phyloP scores from a whole-genome alignment of 1,140 invertebrate species.

The Ptiloglossa arizonensis region DNA sequence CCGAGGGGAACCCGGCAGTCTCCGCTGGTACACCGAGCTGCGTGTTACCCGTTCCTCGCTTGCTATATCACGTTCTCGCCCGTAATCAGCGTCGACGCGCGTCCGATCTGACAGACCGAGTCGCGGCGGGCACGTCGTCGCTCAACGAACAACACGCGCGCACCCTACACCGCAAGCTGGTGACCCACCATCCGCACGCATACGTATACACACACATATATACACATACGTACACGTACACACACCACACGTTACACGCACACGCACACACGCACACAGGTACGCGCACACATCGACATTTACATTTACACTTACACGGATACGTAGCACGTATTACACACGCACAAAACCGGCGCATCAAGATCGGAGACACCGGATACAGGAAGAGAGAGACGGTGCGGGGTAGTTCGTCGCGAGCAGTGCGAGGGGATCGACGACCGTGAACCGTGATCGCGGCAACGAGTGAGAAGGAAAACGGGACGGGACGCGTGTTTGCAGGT shows the following conservation, averaged over 20 bases:
- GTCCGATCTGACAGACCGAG: conserved; percentile 22
- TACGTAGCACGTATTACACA: conserved; percentile 4
- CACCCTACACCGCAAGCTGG: neutral
- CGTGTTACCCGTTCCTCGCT: conserved; percentile 61
- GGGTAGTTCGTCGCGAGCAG: conserved; percentile 11
- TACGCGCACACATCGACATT: neutral
- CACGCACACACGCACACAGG: neutral
- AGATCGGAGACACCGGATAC: conserved; percentile 7
- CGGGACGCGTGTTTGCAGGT: conserved; percentile 27
- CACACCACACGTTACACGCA: neutral
- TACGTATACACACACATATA: neutral
- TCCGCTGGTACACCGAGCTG: conserved; percentile 70
- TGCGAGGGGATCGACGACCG: neutral
- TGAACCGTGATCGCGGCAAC: neutral
- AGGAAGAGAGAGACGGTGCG: conserved; percentile 20
- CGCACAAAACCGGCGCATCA: too few relatives aligned
- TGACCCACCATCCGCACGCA: neutral
- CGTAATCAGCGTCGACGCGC: conserved; percentile 48
- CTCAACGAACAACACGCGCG: neutral
- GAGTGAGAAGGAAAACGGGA: neutral
- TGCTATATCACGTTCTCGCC: conserved; percentile 56
- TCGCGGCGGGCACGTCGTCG: conserved; percentile 40
- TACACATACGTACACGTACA: neutral
- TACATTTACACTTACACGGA: neutral
- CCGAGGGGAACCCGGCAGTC: conserved; percentile 66